phyloP scores from a whole-genome alignment of 35 echinoderm and acorn worm species.

The Apostichopus parvimensis region DNA sequence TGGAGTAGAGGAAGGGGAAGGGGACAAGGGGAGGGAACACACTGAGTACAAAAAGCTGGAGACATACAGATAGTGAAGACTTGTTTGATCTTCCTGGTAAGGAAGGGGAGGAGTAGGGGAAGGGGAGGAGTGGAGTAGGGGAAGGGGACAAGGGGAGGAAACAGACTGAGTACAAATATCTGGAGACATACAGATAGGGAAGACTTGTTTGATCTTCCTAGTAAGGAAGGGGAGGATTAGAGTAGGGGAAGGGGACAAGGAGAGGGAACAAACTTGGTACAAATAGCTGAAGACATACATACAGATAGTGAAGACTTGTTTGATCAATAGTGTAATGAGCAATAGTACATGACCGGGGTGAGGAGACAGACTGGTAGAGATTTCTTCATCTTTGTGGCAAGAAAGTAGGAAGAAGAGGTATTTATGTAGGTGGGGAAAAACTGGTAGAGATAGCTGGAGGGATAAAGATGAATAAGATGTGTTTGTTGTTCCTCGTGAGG shows the following conservation, averaged over 20 bases:
- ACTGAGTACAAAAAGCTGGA: slow-evolving; percentile 58
- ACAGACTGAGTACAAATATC: slow-evolving; percentile 27
- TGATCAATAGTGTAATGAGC: slow-evolving; percentile 48
- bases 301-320: slow-evolving; percentile 75
- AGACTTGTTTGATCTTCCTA: slow-evolving; percentile 79
- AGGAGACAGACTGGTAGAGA: too few species aligned
- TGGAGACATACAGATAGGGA: slow-evolving; percentile 77
- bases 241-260: slow-evolving; percentile 27
- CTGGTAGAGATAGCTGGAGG: too few species aligned
- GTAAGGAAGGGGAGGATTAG: slow-evolving; percentile 23
- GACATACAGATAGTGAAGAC: slow-evolving; percentile 71
- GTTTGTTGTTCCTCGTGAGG: too few species aligned
- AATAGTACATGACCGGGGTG: slow-evolving; percentile 4
- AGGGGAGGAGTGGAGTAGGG: too few species aligned
- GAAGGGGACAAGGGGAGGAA: too few species aligned
- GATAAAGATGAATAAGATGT: too few species aligned
- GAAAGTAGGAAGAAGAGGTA: too few species aligned
- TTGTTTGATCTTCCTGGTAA: slow-evolving; percentile 86
- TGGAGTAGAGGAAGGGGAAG: too few species aligned
- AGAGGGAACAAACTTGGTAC: neutral
- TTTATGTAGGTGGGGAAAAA: too few species aligned
- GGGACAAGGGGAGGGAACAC: neutral
- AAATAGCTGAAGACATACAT: slow-evolving; percentile 77
- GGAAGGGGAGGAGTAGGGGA: too few species aligned
- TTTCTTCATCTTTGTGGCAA: too few species aligned